Evolutionary conservation across 2,888 invertebrate species (phyloP).

Genomic region (Heliconius aoede): DNA sequence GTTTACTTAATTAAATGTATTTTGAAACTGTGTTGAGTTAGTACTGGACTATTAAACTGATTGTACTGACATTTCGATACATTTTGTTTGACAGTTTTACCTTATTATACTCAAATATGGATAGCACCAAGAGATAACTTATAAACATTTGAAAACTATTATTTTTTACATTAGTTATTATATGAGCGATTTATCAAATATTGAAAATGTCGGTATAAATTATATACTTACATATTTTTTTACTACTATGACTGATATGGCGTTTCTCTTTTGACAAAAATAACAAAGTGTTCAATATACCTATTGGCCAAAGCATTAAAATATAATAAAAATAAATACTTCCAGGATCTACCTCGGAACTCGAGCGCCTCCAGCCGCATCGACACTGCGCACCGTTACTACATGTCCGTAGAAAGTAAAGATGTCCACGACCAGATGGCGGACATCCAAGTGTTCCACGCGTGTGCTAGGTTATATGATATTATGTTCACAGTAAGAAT

Average conservation of each 20-base stretch:
- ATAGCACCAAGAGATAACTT: too few relatives aligned
- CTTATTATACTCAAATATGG: too few relatives aligned
- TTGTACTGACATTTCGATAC: background rate
- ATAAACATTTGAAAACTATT: too few relatives aligned
- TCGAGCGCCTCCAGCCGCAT: conserved; percentile 59
- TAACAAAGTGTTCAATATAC: too few relatives aligned
- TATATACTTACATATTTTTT: too few relatives aligned
- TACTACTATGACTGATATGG: too few relatives aligned
- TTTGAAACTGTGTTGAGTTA: background rate
- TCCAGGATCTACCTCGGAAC: conserved; percentile 68
- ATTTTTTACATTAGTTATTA: too few relatives aligned
- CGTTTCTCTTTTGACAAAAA: too few relatives aligned
- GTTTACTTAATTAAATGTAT: background rate
- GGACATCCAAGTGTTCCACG: conserved; percentile 73
- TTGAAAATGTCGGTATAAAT: too few relatives aligned
- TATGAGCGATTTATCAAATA: too few relatives aligned
- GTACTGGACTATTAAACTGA: background rate
- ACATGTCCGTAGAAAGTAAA: conserved; percentile 69
- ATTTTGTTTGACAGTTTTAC: too few relatives aligned
- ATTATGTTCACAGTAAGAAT: conserved; percentile 67
- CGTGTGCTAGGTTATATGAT: conserved; percentile 68
- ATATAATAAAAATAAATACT: background rate
- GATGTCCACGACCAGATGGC: conserved; percentile 78
- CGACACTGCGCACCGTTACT: conserved; percentile 70
- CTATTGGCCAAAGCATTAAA: background rate